Evolutionary conservation across 2,888 invertebrate species (phyloP).

Genomic region (Lasioglossum villosulum): DNA sequence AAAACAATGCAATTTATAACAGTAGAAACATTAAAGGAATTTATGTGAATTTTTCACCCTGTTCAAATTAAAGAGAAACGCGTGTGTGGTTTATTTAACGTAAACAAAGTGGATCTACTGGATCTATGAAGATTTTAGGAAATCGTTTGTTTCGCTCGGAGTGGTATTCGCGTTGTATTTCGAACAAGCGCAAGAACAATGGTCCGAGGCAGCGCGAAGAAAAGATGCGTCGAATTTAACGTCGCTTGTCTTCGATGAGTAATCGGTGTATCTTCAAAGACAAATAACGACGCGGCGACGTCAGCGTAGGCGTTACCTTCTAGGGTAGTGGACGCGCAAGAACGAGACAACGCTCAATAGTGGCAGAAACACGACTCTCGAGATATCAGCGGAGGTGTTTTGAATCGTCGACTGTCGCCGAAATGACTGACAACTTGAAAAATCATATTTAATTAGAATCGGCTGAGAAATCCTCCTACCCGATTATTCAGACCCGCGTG

Average conservation of each 20-base stretch:
- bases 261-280: slow-evolving; percentile 56
- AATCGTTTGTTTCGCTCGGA: neutral
- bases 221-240: slow-evolving; percentile 35
- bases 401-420: slow-evolving; percentile 47
- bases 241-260: slow-evolving; percentile 53
- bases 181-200: neutral
- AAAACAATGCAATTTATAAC: no score
- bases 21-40: no score
- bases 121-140: no score
- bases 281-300: slow-evolving; percentile 48
- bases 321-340: slow-evolving; percentile 16
- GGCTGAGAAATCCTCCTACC: neutral
- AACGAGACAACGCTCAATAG: slow-evolving; percentile 22
- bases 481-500: no score
- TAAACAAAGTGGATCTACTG: no score
- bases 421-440: slow-evolving; percentile 39
- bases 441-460: neutral
- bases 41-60: no score
- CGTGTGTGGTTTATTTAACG: no score
- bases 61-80: no score
- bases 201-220: slow-evolving; percentile 19
- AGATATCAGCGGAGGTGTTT: slow-evolving; percentile 32
- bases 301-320: slow-evolving; percentile 55
- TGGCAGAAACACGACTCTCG: slow-evolving; percentile 37
- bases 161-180: no score